Base-by-base conservation (phyloP, 2,888 invertebrate species). In the Mesorhabditis sp. region DNA sequence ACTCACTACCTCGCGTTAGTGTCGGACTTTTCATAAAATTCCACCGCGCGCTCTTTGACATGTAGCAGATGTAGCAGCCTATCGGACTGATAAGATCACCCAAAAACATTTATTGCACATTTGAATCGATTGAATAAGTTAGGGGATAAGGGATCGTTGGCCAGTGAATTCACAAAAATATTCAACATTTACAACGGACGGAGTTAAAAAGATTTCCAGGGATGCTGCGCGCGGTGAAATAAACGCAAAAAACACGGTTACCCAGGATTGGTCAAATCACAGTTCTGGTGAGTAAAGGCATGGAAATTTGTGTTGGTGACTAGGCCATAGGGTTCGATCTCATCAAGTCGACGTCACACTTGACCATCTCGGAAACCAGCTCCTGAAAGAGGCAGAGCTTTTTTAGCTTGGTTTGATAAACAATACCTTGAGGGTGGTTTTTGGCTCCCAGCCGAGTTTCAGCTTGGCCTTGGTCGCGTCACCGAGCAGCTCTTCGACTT, bases 331-430 rank as follows among this genome's bases (percentile, higher is more conserved):
- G 95, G 88, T 97, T 92, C 78, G 90, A 90, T 85, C 90, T 92
- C 96, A 97, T 97, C 70, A 97, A 89, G 79, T 90, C 90, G 58
- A 97, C 89, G 87, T 97, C 97, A 0, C 93, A 90, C 45, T 91
- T 90, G 89, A 97, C 91, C 97, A 97, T 97, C 85, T 96, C 96
- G 82, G 91, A 90, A 3, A 97, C 95, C 64, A 98, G 89, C 85
- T 92, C 90, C 77, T 82, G 71, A 43, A 82, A 70, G n/a, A 65
- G 4, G 6, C 7, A 7, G 66, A 67, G 65, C 45, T 7, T 50
- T 15, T 72, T 42, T 6, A 65, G 50, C 69, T 28, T 66, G 28
- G 58, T 2, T 50, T 50, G 7, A 10, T 50, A 13, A 13, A 2
- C 42, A 43, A 10, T 4, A 87, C 88, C 86, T 89, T 83, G 85